Base-by-base conservation (phyloP, 2,888 invertebrate genomes). In the Drosophila prostipennis region DNA sequence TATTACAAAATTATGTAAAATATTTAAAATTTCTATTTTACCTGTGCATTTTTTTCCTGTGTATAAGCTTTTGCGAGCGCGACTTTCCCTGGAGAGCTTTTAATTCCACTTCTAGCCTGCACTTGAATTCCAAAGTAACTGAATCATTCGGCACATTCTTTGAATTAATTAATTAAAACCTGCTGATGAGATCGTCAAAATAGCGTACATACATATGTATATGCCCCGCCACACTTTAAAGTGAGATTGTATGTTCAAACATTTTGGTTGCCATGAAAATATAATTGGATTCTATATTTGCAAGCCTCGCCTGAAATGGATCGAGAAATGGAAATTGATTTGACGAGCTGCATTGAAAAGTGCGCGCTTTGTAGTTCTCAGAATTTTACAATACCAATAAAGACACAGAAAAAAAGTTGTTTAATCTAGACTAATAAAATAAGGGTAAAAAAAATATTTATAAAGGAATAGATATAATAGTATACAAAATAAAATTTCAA, bases 21-120 rank as follows among this genome's bases (percentile, higher is more conserved):
- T 19, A 19, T 19, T 1, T 1, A 19, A 19, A 19, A 19, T 2
- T 19, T 2, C 19, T 19, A 19, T 19, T 19, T 19, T 19, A 19
- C 19, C 19, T 19, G 19, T 19, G 19, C 19, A 19, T 19, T 46
- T 11, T 11, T 43, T 46, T 16, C 16, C 46, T 3, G 46, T 46
- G 46, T 46, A 46, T 0, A 16, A 69, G 69, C 69, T 69, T 69
- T 69, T n/a, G 65, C 16, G 54, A 65, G 65, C 59, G 52, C 69
- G 46, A 60, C 69, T 69, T 69, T 59, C 34, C n/a, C 48, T 5
- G 3, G 5, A 2, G 36, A 69, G 69, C 69, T 69, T 69, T 69
- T 4, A 37, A 40, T 58, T 52, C 68, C 26, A 51, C 45, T 65
- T 14, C n/a, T n/a, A 40, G 42, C 16, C 26, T 61, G 68, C 68